Conservation (phyloP, 2,113 vertebrate species). For the Bucco capensis region DNA sequence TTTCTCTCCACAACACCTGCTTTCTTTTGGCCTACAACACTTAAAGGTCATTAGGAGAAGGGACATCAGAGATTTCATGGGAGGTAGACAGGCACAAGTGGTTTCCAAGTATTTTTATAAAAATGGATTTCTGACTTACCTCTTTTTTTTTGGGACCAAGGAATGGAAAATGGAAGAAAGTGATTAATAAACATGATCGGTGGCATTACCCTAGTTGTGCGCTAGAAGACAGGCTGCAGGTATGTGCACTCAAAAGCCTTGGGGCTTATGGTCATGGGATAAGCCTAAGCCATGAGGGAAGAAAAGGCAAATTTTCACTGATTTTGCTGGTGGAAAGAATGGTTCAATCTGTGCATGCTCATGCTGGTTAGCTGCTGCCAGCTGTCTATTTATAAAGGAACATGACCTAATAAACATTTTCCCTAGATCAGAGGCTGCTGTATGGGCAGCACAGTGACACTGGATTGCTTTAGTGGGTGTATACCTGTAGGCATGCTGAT, state of each 20-base stretch:
- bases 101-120: conserved; percentile 6
- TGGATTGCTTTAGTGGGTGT: background rate
- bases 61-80: background rate
- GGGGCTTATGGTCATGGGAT: background rate
- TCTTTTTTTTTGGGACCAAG: background rate
- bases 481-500: background rate
- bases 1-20: background rate
- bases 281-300: background rate
- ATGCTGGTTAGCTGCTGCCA: background rate
- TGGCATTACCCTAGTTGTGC: background rate
- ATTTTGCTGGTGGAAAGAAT: conserved; percentile 4
- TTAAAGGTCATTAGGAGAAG: background rate
- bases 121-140: conserved; percentile 6
- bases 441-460: background rate
- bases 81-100: conserved; percentile 45
- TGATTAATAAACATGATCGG: background rate
- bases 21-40: background rate
- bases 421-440: background rate
- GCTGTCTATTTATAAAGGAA: background rate
- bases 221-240: background rate
- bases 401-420: background rate
- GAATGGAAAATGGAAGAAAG: background rate
- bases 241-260: background rate
- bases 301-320: background rate
- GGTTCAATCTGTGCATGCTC: background rate